Percentiles rank a stretch among this genome's conserved stretches.
phyloP scores from a whole-genome alignment of 2,888 invertebrate species.

The Nomada flava region DNA sequence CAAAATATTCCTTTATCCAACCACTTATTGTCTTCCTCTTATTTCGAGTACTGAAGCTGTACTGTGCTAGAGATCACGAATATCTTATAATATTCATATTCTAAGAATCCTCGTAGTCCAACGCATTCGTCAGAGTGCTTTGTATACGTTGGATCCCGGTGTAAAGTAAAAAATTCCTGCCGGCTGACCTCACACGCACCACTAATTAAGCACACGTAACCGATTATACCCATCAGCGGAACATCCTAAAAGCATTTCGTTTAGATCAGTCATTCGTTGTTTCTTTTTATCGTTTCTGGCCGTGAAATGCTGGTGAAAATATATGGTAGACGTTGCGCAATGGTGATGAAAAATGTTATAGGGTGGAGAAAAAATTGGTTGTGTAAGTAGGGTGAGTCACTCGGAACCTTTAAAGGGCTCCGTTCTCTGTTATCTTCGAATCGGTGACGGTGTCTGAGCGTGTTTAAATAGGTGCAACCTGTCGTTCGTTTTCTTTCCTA shows the following conservation, averaged over 20 bases:
- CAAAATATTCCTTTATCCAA: no score
- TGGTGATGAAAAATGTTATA: constrained; percentile 5
- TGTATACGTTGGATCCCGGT: no score
- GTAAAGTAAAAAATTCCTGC: neutral
- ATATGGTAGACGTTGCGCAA: constrained; percentile 5
- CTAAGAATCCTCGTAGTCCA: no score
- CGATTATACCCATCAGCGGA: constrained; percentile 20
- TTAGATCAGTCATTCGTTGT: constrained; percentile 21
- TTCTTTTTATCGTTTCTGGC: neutral
- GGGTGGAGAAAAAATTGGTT: neutral
- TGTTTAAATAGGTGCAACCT: constrained; percentile 15
- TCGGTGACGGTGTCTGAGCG: constrained; percentile 20
- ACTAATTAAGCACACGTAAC: constrained; percentile 46
- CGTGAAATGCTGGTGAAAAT: constrained; percentile 7
- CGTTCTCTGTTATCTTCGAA: constrained; percentile 45
- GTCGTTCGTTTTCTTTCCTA: constrained; percentile 22
- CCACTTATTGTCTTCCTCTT: no score
- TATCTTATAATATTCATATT: no score
- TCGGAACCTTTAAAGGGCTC: constrained; percentile 38
- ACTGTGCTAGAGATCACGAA: no score
- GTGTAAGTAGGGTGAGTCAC: constrained; percentile 4
- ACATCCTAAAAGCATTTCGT: constrained; percentile 6
- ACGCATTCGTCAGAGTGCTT: no score
- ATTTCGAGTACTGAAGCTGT: no score
- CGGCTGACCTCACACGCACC: neutral